Percentiles rank a stretch among this genome's conserved stretches.
phyloP scores from a whole-genome alignment of 2,113 vertebrate species.

The Antennarius striatus region DNA sequence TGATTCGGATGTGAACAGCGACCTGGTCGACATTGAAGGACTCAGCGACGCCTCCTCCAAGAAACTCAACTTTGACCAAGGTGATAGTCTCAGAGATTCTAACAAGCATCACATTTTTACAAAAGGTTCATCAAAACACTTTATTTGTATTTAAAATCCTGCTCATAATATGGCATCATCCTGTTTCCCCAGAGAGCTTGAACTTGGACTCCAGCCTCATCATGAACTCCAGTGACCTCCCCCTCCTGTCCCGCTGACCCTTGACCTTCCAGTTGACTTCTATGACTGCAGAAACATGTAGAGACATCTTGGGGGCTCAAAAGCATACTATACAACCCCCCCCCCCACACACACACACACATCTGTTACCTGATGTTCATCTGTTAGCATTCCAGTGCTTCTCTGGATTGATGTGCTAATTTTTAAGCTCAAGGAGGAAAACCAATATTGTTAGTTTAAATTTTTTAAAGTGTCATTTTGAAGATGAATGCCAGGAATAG shows the following conservation, averaged over 20 bases:
- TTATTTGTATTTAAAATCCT: not conserved
- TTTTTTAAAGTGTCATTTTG: too few species aligned
- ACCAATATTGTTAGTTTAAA: too few species aligned
- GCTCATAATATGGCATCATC: not conserved
- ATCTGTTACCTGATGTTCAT: not conserved
- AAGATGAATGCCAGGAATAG: too few species aligned
- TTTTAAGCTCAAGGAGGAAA: too few species aligned
- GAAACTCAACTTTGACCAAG: conserved; percentile 92
- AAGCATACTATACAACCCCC: too few species aligned
- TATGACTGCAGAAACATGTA: too few species aligned
- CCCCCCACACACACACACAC: too few species aligned
- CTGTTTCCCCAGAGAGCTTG: conserved; percentile 84
- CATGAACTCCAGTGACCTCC: conserved; percentile 85
- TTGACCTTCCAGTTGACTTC: not conserved
- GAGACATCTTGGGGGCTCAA: too few species aligned
- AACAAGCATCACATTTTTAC: too few species aligned
- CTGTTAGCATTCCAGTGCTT: not conserved
- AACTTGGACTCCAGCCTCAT: conserved; percentile 89
- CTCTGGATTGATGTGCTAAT: too few species aligned
- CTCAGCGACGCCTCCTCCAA: conserved; percentile 86
- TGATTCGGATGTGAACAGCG: conserved; percentile 91
- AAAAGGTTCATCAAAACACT: too few species aligned
- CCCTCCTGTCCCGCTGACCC: conserved; percentile 81
- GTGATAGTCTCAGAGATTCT: conserved; percentile 59
- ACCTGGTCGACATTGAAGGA: conserved; percentile 91